phyloP scores from a whole-genome alignment of 2,888 invertebrate species.

The Campopleginae sp. region DNA sequence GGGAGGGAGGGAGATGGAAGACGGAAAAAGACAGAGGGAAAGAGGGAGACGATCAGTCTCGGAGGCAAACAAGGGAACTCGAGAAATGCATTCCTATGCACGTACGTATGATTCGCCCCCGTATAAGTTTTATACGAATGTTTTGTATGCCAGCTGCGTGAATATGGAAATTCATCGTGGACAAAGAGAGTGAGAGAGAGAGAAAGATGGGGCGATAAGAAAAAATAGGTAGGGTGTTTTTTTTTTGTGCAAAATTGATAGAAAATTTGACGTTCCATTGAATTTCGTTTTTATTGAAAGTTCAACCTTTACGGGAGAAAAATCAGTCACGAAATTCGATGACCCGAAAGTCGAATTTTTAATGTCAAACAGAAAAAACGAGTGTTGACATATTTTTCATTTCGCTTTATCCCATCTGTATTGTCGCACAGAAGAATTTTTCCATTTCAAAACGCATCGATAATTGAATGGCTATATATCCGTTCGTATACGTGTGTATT shows the following conservation, averaged over 20 bases:
- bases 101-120: conserved; percentile 51
- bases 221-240: conserved; percentile 10
- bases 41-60: neutral
- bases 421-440: neutral
- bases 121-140: conserved; percentile 58
- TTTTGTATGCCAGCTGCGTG: conserved; percentile 66
- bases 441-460: conserved; percentile 39
- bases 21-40: neutral
- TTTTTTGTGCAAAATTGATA: conserved; percentile 9
- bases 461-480: conserved; percentile 26
- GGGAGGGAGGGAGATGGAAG: neutral
- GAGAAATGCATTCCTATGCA: conserved; percentile 60
- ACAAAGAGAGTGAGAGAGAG: conserved; percentile 31
- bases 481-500: conserved; percentile 1
- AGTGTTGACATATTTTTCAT: neutral
- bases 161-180: conserved; percentile 67
- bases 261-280: neutral
- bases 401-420: neutral
- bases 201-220: conserved; percentile 38
- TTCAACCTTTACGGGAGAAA: neutral
- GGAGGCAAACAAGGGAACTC: conserved; percentile 43
- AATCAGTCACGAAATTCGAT: neutral
- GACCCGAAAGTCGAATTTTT: neutral
- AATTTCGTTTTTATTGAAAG: neutral
- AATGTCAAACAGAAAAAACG: neutral